Conservation (phyloP, 2,113 vertebrate genomes). For the Ageneiosus marmoratus region DNA sequence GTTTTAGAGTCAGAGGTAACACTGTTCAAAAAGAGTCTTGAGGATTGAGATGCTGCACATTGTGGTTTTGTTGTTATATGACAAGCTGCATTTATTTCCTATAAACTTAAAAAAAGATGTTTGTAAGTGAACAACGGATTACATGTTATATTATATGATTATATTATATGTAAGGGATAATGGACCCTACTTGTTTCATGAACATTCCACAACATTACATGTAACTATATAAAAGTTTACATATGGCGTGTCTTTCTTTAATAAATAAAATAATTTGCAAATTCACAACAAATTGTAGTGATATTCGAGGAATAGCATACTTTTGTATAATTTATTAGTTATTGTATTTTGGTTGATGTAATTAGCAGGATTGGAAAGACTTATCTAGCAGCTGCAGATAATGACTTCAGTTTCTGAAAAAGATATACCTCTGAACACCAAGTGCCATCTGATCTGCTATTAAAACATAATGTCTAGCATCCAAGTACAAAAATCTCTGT, state of each 20-base stretch:
- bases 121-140: not conserved
- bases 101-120: not conserved
- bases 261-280: not conserved
- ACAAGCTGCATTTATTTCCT: not conserved
- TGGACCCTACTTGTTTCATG: no score
- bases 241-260: not conserved
- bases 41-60: not conserved
- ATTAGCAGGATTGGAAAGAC: not conserved
- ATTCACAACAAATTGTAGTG: not conserved
- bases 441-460: not conserved
- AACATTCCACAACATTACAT: not conserved
- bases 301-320: not conserved
- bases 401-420: not conserved
- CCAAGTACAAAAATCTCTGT: conserved; percentile 24
- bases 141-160: no score
- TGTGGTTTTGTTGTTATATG: not conserved
- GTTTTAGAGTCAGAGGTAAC: not conserved
- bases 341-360: not conserved
- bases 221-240: not conserved
- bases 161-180: not conserved
- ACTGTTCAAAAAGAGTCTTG: not conserved
- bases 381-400: not conserved
- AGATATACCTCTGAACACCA: not conserved
- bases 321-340: not conserved
- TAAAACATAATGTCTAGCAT: conserved; percentile 6